Percentiles rank a stretch among this genome's conserved stretches.
phyloP scores from a whole-genome alignment of 2,113 vertebrate genomes.

The Drymodes brunneopygia region DNA sequence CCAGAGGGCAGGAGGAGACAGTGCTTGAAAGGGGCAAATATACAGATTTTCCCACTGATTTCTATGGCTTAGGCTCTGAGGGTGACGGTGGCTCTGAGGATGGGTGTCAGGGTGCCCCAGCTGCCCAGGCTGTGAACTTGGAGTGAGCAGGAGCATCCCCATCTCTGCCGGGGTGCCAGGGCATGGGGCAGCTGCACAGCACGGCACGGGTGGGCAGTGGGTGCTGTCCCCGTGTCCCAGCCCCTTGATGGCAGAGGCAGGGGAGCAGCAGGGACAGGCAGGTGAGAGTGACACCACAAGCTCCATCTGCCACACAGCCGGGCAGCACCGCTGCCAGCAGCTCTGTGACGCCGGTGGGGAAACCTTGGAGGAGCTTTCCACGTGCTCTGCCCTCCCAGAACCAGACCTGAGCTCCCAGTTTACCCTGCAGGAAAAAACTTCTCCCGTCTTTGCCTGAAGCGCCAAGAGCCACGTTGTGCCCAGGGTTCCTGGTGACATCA shows the following conservation, averaged over 20 bases:
- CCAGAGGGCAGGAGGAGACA: neutral
- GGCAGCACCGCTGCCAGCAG: neutral
- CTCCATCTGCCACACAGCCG: accelerated
- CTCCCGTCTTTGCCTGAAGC: accelerated
- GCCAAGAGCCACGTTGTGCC: neutral
- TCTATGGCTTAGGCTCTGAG: neutral
- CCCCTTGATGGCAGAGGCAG: neutral
- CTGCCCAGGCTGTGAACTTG: neutral
- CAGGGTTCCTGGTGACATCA: neutral
- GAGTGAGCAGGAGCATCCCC: neutral
- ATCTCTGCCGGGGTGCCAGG: accelerated
- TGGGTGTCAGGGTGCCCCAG: accelerated
- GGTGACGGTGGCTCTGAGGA: neutral
- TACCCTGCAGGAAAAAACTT: neutral
- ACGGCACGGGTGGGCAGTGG: accelerated
- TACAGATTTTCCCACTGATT: neutral
- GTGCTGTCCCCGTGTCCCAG: neutral
- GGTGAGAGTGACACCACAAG: neutral
- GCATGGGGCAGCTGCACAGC: neutral
- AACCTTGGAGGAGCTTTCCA: neutral
- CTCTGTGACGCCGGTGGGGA: accelerated
- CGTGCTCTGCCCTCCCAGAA: neutral
- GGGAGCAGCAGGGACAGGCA: neutral
- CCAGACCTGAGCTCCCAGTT: neutral
- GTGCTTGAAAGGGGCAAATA: neutral